A percentile compares a stretch with the other conserved stretches of the same genome.
Evolutionary conservation across 2,888 invertebrate species (phyloP).

Genomic region (Oligia latruncula): DNA sequence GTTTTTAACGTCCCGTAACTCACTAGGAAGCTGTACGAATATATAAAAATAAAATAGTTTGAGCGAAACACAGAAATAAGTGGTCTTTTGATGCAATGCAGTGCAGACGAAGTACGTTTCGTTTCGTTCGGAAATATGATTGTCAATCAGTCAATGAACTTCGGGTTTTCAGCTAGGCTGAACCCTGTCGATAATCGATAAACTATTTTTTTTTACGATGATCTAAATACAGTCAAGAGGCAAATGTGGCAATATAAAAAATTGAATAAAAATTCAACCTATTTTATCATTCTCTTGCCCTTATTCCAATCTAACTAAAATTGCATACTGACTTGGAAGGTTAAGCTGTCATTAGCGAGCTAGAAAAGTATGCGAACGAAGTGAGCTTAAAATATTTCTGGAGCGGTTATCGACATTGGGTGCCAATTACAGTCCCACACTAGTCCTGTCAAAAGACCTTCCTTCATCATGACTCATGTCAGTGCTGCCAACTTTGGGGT

Average conservation of each 20-base stretch:
- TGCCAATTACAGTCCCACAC: slow-evolving; percentile 9
- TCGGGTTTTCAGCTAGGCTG: not conserved
- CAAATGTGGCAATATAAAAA: not conserved
- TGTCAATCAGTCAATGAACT: slow-evolving; percentile 69
- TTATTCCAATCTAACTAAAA: not conserved
- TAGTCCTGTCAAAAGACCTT: slow-evolving; percentile 23
- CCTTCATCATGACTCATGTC: not conserved
- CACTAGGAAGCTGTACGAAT: slow-evolving; percentile 41
- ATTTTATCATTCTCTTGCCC: not conserved
- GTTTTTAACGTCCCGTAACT: slow-evolving; percentile 59
- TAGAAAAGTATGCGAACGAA: not conserved
- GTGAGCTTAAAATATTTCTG: not conserved
- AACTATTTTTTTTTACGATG: not conserved
- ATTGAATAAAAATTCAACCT: not conserved
- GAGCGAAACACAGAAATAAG: slow-evolving; percentile 65
- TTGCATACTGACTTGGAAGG: not conserved
- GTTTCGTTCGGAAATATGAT: slow-evolving; percentile 72
- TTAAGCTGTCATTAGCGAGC: not conserved
- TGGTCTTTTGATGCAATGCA: slow-evolving; percentile 67
- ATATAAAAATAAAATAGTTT: slow-evolving; percentile 67
- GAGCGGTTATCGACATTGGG: not conserved
- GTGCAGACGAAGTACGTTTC: slow-evolving; percentile 62
- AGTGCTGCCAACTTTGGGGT: too few species aligned
- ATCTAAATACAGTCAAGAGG: not conserved
- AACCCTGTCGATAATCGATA: not conserved